Base-by-base conservation (phyloP, 1,140 invertebrate genomes). In the Drosophila busckii region DNA sequence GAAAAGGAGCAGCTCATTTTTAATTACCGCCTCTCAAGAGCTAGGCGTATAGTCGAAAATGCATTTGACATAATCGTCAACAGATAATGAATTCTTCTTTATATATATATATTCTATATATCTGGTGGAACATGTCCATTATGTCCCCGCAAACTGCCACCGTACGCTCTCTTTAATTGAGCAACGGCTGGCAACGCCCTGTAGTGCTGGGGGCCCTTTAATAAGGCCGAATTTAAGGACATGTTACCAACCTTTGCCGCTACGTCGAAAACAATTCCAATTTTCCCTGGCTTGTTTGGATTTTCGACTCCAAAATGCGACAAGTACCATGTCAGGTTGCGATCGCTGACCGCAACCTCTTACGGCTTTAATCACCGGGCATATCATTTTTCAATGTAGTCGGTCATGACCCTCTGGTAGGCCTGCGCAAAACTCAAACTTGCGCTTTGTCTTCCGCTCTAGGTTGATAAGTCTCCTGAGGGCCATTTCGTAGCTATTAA, bases 31-130 rank as follows among this genome's bases (percentile, higher is more conserved):
- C 35, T 88, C 4, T 84, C 71, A 52, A 29, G 45, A 52, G 84
- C 78, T 13, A 61, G 84, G 6, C 58, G 82, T 41, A 78, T 87
- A 20, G 83, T 90, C 7, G 89, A 90, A 80, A 90, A 89, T 83
- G 83, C 80, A 22, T 90, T 90, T 16, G 41, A 25, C 16, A 26
- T 32, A 22, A 22, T 22, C 4, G 32, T 15, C 7, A 34, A 9
- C 17, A 35, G 20, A n/a, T n/a, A n/a, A 45, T 55, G 7, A 12
- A 38, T 54, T 3, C 31, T 54, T 34, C 19, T 23, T 25, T 34
- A 2, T 29, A n/a, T n/a, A n/a, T n/a, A n/a, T n/a, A n/a, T n/a
- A n/a, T n/a, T n/a, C n/a, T n/a, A n/a, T n/a, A 35, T 17, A 35
- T 15, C n/a, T 35, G 32, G 8, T 35, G 31, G 15, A 34, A 28